phyloP scores from a whole-genome alignment of 2,888 invertebrate genomes.

The Ditula angustiorana region DNA sequence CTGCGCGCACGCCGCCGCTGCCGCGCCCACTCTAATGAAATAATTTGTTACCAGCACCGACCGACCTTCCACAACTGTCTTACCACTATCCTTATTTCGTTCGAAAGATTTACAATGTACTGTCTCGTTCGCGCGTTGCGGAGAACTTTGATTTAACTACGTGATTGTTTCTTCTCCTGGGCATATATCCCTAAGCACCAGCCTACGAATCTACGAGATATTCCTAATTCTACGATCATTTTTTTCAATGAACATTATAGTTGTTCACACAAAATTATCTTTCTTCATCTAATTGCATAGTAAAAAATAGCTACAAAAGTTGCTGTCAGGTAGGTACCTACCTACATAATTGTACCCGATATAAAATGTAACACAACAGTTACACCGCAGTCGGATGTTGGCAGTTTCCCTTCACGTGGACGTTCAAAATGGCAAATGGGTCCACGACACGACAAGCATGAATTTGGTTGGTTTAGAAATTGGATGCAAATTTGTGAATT shows the following conservation, averaged over 20 bases:
- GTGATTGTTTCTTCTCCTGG: constrained; percentile 14
- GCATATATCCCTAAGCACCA: background rate
- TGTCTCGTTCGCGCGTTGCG: constrained; percentile 8
- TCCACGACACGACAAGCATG: constrained; percentile 15
- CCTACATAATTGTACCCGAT: constrained; percentile 5
- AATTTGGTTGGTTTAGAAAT: constrained; percentile 15
- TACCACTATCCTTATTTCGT: constrained; percentile 53
- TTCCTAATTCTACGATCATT: no score
- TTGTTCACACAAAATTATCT: background rate
- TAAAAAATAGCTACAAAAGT: no score
- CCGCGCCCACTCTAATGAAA: constrained; percentile 77
- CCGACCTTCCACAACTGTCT: constrained; percentile 80
- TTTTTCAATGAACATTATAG: background rate
- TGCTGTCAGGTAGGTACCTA: background rate
- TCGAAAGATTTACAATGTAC: background rate
- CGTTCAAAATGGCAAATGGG: constrained; percentile 17
- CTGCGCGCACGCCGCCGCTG: constrained; percentile 60
- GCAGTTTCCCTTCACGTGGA: constrained; percentile 13
- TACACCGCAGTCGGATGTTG: constrained; percentile 17
- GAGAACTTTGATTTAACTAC: constrained; percentile 24
- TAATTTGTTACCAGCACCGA: constrained; percentile 70
- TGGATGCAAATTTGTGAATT: constrained; percentile 24
- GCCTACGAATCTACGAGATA: background rate
- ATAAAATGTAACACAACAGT: constrained; percentile 20
- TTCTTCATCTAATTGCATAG: no score